Evolutionary conservation across 1,140 invertebrate species (phyloP).

Genomic region (Archegozetes longisetosus): DNA sequence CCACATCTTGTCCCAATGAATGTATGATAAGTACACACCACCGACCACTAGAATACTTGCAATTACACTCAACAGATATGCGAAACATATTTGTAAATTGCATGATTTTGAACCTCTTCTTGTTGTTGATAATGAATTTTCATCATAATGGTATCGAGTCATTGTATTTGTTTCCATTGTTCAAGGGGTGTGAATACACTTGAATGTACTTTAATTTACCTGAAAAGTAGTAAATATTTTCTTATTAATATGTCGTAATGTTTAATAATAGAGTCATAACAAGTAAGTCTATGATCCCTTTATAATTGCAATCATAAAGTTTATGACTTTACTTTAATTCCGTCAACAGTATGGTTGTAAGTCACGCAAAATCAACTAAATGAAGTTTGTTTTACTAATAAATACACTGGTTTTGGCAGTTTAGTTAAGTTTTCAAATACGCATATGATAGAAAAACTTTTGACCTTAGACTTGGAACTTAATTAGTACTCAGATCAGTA

Average conservation of each 20-base stretch:
- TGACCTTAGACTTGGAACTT: no score
- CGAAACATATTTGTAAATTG: constrained; percentile 10
- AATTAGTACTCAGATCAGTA: no score
- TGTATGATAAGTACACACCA: constrained; percentile 5
- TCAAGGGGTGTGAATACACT: neutral
- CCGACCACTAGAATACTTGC: neutral
- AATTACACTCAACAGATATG: constrained; percentile 11
- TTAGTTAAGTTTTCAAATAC: no score
- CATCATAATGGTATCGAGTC: neutral
- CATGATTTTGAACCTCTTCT: neutral
- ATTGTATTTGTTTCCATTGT: neutral
- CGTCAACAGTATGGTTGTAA: no score
- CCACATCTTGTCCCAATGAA: constrained; percentile 7
- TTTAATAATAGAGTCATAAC: neutral
- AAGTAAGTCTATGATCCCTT: no score
- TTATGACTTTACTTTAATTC: no score
- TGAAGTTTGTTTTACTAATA: no score
- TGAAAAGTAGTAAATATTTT: neutral
- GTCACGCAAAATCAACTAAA: no score
- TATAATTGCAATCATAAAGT: no score
- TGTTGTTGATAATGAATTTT: neutral
- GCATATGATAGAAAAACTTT: no score
- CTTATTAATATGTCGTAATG: neutral
- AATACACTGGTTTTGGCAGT: no score
- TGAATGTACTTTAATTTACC: neutral